A percentile compares a stretch with the other conserved stretches of the same genome.
These are phyloP conservation scores for Acinonyx jubatus DNA, from an alignment of 2,113 vertebrate species.

Conservation along the genomic window DNA sequence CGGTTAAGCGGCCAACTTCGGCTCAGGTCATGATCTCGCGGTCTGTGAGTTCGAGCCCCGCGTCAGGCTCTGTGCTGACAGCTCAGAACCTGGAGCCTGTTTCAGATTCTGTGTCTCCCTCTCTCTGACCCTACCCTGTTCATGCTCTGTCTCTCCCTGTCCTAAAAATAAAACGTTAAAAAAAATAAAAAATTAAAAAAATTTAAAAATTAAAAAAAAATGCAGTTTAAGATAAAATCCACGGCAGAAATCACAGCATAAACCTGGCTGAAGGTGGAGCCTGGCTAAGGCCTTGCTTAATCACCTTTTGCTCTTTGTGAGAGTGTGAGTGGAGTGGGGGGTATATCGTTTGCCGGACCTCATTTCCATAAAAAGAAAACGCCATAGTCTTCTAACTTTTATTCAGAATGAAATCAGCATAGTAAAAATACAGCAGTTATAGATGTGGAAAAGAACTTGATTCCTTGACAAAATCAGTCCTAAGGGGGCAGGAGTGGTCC, in stretches of 20 bases:
- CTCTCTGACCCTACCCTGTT: too few relatives aligned
- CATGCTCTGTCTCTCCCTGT: too few relatives aligned
- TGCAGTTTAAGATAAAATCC: not conserved
- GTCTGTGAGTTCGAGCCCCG: too few relatives aligned
- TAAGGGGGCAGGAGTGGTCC: not conserved
- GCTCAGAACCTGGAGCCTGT: too few relatives aligned
- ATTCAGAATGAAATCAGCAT: conserved; percentile 50
- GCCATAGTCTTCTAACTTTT: conserved; percentile 12
- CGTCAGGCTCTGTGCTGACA: too few relatives aligned
- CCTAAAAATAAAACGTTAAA: too few relatives aligned
- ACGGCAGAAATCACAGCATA: not conserved
- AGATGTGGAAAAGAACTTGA: not conserved
- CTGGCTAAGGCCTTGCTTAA: not conserved
- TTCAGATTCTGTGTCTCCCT: too few relatives aligned
- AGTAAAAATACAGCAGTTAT: not conserved
- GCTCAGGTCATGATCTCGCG: too few relatives aligned
- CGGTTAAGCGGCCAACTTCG: too few relatives aligned
- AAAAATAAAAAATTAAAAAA: too few relatives aligned
- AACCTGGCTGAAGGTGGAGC: not conserved
- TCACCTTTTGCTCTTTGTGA: not conserved
- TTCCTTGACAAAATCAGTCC: not conserved
- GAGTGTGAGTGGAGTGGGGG: not conserved
- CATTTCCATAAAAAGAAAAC: not conserved
- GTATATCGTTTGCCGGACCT: not conserved
- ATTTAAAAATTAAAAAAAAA: not conserved